Conservation (phyloP, 2,797 vertebrate species). For the Clarias laeviceps region DNA sequence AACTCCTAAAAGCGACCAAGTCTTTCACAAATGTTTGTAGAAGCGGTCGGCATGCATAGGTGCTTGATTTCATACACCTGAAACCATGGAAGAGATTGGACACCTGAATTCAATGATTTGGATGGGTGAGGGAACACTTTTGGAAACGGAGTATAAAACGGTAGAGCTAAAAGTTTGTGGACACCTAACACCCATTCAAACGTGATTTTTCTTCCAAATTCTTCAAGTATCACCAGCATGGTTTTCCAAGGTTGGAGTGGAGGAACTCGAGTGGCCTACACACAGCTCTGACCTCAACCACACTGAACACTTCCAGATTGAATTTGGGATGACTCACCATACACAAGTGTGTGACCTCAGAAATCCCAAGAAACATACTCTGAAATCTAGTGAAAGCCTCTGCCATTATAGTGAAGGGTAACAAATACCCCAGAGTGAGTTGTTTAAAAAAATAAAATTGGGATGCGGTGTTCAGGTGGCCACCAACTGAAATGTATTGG, state of each 20-base stretch:
- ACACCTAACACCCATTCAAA: no score
- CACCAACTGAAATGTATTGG: not conserved
- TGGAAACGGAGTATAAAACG: no score
- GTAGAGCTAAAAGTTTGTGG: no score
- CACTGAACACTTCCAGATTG: not conserved
- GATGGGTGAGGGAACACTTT: no score
- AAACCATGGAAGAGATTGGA: no score
- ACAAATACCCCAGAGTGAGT: not conserved
- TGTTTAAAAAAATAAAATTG: not conserved
- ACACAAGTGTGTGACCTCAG: not conserved
- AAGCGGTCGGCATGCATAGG: no score
- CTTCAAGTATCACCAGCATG: no score
- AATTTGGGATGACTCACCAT: not conserved
- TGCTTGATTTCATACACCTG: no score
- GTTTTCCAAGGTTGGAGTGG: not conserved
- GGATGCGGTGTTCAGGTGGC: not conserved
- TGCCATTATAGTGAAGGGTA: not conserved
- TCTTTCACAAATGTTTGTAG: no score
- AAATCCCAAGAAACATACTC: not conserved
- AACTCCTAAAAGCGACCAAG: no score
- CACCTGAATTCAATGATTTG: no score
- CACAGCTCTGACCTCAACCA: not conserved
- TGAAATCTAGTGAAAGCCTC: not conserved
- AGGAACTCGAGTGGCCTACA: not conserved
- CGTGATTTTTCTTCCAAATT: no score